Percentiles rank a stretch among this genome's conserved stretches.
These are phyloP conservation scores for Tenthredo livida DNA, from an alignment of 2,888 invertebrate species.

Conservation along the genomic window DNA sequence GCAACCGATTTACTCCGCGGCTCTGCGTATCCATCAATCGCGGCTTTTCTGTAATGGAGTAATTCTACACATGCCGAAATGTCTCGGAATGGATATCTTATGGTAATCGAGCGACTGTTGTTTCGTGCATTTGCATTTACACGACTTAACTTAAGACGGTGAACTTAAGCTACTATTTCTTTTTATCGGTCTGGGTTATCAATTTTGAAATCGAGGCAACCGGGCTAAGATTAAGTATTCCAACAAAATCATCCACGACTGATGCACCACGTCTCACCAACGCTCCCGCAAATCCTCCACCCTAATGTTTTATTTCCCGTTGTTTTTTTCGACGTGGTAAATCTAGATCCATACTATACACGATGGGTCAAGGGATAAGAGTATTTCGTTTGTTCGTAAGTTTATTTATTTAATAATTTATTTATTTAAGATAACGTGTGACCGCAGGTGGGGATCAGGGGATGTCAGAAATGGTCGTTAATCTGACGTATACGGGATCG, in stretches of 20 bases:
- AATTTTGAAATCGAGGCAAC: slow-evolving; percentile 27
- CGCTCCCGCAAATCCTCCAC: neutral
- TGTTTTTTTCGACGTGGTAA: neutral
- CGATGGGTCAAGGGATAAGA: neutral
- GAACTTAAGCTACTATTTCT: slow-evolving; percentile 27
- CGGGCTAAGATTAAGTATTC: neutral
- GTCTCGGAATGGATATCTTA: slow-evolving; percentile 48
- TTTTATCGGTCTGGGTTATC: slow-evolving; percentile 38
- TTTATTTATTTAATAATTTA: neutral
- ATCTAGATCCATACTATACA: neutral
- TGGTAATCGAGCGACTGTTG: slow-evolving; percentile 49
- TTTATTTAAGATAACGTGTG: slow-evolving; percentile 5
- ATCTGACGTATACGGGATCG: slow-evolving; percentile 34
- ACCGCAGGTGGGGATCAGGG: slow-evolving; percentile 30
- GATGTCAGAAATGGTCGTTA: slow-evolving; percentile 31
- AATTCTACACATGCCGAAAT: slow-evolving; percentile 53
- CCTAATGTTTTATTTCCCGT: neutral
- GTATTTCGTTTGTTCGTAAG: neutral
- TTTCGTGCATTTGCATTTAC: slow-evolving; percentile 63
- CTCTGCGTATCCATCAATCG: slow-evolving; percentile 35
- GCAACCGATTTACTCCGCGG: slow-evolving; percentile 33
- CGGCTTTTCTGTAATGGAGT: slow-evolving; percentile 27
- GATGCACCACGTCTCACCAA: neutral
- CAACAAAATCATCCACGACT: neutral
- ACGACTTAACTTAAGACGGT: slow-evolving; percentile 62